Base-by-base conservation (phyloP, 2,888 invertebrate genomes). In the Meta bourneti region DNA sequence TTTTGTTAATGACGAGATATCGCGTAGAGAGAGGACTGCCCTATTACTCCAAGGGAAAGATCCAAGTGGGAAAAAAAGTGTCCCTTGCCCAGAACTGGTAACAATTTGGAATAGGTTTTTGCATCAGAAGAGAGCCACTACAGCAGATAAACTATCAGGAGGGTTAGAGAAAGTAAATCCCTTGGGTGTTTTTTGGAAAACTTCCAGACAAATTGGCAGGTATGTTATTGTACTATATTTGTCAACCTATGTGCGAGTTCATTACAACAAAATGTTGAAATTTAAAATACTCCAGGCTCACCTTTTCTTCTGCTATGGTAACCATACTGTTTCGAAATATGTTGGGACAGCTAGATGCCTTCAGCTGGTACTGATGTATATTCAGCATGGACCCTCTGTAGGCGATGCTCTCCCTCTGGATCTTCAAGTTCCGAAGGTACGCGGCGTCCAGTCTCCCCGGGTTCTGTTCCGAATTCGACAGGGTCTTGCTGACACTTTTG, bases 321-420 rank as follows among this genome's bases (percentile, higher is more conserved):
- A 97, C 97, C 97, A 97, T 97, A 0, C 97, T 97, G 95, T 97
- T 97, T 93, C 97, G 96, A 94, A 97, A 97, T 94, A 98, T 97
- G 95, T 98, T 98, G 0, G 98, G 98, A 94, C 98, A 98, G 90
- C 98, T 98, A 13, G 97, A 97, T 0, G 98, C 98, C 93, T 97
- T 95, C 82, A 98, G 95, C 79, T 97, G 96, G 95, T 97, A 97
- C 81, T 97, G 94, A 97, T 91, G 93, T n/a, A 98, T 97, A 94
- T 97, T 97, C 90, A 98, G 95, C 97, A 98, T 97, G 0, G 98
- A 98, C 48, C 97, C 97, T 93, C 98, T 96, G 94, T 98, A 97
- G 2, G 97, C 97, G 86, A 98, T 95, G 77, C 94, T 94, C 52
- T 93, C 93, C 77, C 94, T 93, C 94, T 97, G 97, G 93, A 97